Base-by-base conservation (phyloP, 2,888 invertebrate genomes). In the Eupithecia subfuscata region DNA sequence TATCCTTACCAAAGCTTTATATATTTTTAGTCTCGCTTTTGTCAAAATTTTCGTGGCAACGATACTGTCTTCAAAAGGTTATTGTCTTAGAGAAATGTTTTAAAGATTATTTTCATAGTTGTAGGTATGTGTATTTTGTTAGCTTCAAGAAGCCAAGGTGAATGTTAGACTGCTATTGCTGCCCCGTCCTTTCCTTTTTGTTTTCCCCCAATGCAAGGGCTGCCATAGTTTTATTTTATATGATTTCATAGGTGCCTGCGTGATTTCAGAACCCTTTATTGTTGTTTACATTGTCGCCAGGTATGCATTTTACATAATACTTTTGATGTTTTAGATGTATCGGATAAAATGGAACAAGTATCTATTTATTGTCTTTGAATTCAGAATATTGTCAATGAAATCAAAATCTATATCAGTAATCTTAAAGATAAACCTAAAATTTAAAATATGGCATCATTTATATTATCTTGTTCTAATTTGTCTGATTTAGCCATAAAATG, bases 251-350 rank as follows among this genome's bases (percentile, higher is more conserved):
- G 95, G 95, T 94, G 94, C 94, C 94, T 95, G 95, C 91, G 93
- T 89, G 93, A 90, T 90, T 89, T 87, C 90, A 91, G 88, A 92
- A 91, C 92, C 94, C 92, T 94, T 94, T 92, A 84, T 94, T 92
- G 94, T 95, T 95, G 95, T 95, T 95, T 95, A 95, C 95, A 95
- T 95, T 94, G 95, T 95, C 95, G 95, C 95, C 95, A 95, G 95
- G 95, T 95, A 95, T 94, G 94, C 93, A 89, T 92, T 92, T 91
- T 89, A 87, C 79, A 89, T 92, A 89, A 89, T 92, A 92, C 84
- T 87, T 90, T 90, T 88, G 81, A 82, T 90, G 85, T 89, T 80
- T 85, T 87, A 87, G 84, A 82, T 80, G 82, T 82, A 78, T 80
- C 84, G 77, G 83, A 84, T 79, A 85, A 85, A 82, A 86, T 88